Percentiles rank a stretch among this genome's conserved stretches.
Conservation (phyloP, 1,140 invertebrate species). For the Brachionus koreanus region DNA sequence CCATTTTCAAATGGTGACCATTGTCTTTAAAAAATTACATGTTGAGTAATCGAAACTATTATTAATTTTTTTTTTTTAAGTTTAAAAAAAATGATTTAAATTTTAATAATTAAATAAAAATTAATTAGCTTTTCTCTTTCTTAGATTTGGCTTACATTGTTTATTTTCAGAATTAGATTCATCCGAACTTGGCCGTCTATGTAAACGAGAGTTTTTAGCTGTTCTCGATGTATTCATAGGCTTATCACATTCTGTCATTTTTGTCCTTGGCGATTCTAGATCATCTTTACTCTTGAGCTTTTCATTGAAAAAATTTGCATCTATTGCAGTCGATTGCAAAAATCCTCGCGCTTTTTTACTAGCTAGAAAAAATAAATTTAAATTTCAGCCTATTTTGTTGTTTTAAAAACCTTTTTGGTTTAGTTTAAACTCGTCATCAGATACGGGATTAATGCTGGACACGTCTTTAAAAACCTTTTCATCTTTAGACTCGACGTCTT, state of each 20-base stretch:
- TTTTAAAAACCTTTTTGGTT: not conserved
- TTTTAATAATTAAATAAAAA: not conserved
- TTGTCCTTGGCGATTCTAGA: not conserved
- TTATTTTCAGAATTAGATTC: slow-evolving; percentile 4
- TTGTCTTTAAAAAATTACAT: not conserved
- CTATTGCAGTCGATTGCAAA: slow-evolving; percentile 14
- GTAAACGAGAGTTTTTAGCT: not conserved
- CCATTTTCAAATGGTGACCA: slow-evolving; percentile 37
- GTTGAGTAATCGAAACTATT: not conserved
- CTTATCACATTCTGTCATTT: not conserved
- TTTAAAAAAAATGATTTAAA: not conserved
- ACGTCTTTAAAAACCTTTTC: not conserved
- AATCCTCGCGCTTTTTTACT: slow-evolving; percentile 3
- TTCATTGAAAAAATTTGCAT: not conserved
- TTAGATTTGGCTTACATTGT: slow-evolving; percentile 33
- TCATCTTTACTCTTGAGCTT: not conserved
- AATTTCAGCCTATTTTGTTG: not conserved
- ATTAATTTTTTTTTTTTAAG: not conserved
- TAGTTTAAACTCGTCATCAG: not conserved
- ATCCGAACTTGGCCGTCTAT: not conserved
- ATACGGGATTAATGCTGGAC: not conserved
- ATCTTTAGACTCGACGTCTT: not conserved
- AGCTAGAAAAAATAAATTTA: not conserved
- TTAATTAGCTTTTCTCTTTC: slow-evolving; percentile 13
- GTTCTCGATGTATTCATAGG: not conserved